These are phyloP conservation scores for Ophiodon elongatus DNA, from an alignment of 2,113 vertebrate genomes.

Conservation along the genomic window DNA sequence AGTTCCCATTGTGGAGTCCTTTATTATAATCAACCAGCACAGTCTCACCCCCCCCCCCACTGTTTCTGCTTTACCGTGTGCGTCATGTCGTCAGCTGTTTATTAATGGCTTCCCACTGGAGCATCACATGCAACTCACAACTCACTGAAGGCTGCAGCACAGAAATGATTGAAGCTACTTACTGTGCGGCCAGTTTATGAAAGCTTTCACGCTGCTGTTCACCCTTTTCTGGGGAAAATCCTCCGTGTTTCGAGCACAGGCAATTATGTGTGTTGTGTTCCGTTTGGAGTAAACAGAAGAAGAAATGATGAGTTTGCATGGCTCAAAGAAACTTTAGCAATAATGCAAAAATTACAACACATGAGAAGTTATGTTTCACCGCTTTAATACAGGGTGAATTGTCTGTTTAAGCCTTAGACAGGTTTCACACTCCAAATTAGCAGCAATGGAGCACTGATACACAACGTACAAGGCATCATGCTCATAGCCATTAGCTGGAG, in stretches of 20 bases:
- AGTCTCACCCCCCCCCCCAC: background rate
- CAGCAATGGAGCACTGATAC: slow-evolving; percentile 28
- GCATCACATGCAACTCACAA: slow-evolving; percentile 36
- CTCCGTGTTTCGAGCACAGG: background rate
- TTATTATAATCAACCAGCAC: slow-evolving; percentile 40
- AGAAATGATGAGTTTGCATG: background rate
- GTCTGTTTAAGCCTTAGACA: slow-evolving; percentile 37
- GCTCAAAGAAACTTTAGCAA: background rate
- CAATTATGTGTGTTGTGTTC: background rate
- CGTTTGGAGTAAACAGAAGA: slow-evolving; percentile 11
- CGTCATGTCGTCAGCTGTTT: slow-evolving; percentile 57
- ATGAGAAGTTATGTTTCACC: slow-evolving; percentile 28
- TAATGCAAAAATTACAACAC: slow-evolving; percentile 26
- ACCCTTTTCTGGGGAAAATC: background rate
- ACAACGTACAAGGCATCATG: slow-evolving; percentile 48
- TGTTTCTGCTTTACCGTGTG: slow-evolving; percentile 36
- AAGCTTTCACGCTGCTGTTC: slow-evolving; percentile 16
- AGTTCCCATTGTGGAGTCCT: slow-evolving; percentile 42
- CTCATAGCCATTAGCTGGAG: slow-evolving; percentile 65
- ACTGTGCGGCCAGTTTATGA: slow-evolving; percentile 20
- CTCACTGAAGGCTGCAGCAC: slow-evolving; percentile 43
- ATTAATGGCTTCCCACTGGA: slow-evolving; percentile 66
- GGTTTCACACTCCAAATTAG: slow-evolving; percentile 48
- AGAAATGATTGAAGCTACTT: slow-evolving; percentile 59
- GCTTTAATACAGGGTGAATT: slow-evolving; percentile 33